phyloP scores from a whole-genome alignment of 2,797 vertebrate genomes.

The Melanogrammus aeglefinus region DNA sequence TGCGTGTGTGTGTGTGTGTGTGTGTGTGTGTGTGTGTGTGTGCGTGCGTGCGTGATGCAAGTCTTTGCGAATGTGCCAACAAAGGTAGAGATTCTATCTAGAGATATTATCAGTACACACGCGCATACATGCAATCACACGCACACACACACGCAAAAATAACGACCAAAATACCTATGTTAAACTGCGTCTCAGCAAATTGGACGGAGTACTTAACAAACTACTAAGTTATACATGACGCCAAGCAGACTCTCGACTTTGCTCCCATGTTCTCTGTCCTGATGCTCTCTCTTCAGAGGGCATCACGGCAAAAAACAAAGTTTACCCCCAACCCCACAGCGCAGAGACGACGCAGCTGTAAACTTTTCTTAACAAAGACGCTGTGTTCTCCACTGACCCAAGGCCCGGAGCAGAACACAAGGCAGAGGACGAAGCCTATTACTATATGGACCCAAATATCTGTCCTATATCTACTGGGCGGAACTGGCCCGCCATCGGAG shows the following conservation, averaged over 20 bases:
- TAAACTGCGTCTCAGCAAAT: conserved; percentile 66
- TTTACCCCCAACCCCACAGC: conserved; percentile 11
- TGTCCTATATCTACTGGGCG: conserved; percentile 65
- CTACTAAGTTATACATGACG: conserved; percentile 69
- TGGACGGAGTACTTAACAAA: conserved; percentile 61
- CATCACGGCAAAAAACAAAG: conserved; percentile 41
- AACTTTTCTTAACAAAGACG: conserved; percentile 63
- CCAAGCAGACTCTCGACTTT: conserved; percentile 46
- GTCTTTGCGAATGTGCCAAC: conserved; percentile 58
- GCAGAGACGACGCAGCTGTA: conserved; percentile 59
- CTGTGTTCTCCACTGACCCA: conserved; percentile 69
- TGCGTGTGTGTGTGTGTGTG: not conserved
- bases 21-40: not conserved
- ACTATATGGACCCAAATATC: conserved; percentile 64
- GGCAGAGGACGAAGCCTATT: conserved; percentile 61
- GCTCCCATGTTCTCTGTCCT: conserved; percentile 40
- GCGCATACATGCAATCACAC: conserved; percentile 1
- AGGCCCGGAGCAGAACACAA: conserved; percentile 68
- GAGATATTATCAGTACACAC: conserved; percentile 12
- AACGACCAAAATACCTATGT: conserved; percentile 60
- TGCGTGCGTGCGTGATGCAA: conserved; percentile 11
- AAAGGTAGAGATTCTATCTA: conserved; percentile 41
- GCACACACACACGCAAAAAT: conserved; percentile 48
- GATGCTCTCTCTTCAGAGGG: conserved; percentile 28
- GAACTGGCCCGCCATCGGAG: conserved; percentile 58